Base-by-base conservation (phyloP, 2,797 vertebrate species). In the Florisuga fusca region DNA sequence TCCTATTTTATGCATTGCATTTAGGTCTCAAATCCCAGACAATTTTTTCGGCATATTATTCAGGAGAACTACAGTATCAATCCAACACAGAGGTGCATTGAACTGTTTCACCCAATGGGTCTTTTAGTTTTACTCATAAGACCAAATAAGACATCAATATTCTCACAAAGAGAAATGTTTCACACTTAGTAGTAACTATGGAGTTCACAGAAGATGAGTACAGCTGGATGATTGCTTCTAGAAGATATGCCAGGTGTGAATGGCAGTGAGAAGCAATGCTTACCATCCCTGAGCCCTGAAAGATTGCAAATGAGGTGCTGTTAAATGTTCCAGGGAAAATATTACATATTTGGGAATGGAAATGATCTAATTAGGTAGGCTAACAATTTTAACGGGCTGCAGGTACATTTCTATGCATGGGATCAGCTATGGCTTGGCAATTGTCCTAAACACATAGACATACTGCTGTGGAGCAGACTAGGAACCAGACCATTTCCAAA, bases 181-280 rank as follows among this genome's bases (percentile, higher is more conserved):
- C 45, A 57, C 5, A 8, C 5, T 46, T 36, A 21, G 20, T n/a
- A 33, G 12, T 18, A 77, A 41, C 19, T 74, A 5, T 27, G 22
- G 61, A 95, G 74, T 38, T 29, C 20, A 16, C 83, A 72, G 59
- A 50, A 46, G 38, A 25, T 31, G 15, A 59, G 38, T 71, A 55
- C 58, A 53, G 8, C 12, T 23, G 15, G 12, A 38, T 54, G 31
- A 66, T 18, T 0, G 0, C 19, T 50, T 2, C 0, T 23, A 34
- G 75, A 62, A 84, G 29, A 64, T 58, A 43, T 12, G 3, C 5
- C 59, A 95, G 43, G 8, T 2, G 27, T 48, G 7, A 48, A 25
- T 22, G n/a, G 19, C 41, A 91, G 34, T 34, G 9, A 43, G 14
- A 80, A 34, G 16, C 16, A 69, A 73, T 48, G 19, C 23, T 82